These are phyloP conservation scores for Cordylochernes scorpioides DNA, from an alignment of 2,888 invertebrate genomes.

Conservation along the genomic window DNA sequence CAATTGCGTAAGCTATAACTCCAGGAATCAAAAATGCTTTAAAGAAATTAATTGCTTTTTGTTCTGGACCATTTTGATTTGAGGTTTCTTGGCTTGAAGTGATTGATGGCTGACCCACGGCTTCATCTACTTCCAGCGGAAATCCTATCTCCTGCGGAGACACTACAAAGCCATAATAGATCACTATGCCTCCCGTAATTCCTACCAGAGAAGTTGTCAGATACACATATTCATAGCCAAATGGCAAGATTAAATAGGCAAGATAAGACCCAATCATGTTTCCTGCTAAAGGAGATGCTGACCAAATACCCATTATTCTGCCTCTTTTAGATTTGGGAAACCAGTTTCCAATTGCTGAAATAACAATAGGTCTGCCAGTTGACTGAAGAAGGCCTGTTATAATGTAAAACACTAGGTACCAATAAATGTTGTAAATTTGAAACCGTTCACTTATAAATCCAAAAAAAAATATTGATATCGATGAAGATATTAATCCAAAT, in stretches of 20 bases:
- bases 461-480: slow-evolving; percentile 24
- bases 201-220: slow-evolving; percentile 22
- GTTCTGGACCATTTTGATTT: too few species aligned
- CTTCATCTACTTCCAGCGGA: slow-evolving; percentile 5
- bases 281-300: slow-evolving; percentile 27
- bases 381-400: slow-evolving; percentile 26
- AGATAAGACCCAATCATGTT: slow-evolving; percentile 26
- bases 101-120: background rate
- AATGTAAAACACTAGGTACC: slow-evolving; percentile 23
- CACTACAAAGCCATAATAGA: slow-evolving; percentile 22
- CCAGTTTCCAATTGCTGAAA: slow-evolving; percentile 28
- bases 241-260: slow-evolving; percentile 22
- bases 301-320: slow-evolving; percentile 26
- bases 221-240: slow-evolving; percentile 27
- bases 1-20: slow-evolving; percentile 23
- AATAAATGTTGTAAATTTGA: slow-evolving; percentile 21
- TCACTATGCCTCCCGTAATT: slow-evolving; percentile 21
- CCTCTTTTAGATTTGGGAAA: slow-evolving; percentile 26
- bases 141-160: slow-evolving; percentile 21
- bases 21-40: slow-evolving; percentile 20
- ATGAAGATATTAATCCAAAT: slow-evolving; percentile 25
- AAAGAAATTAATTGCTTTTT: slow-evolving; percentile 18
- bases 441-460: slow-evolving; percentile 24
- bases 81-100: too few species aligned
- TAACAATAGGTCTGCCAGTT: slow-evolving; percentile 26